Evolutionary conservation across 2,888 invertebrate species (phyloP), one percentile per base, ranked within the genome.

Genomic region (Napeogenes inachia): DNA sequence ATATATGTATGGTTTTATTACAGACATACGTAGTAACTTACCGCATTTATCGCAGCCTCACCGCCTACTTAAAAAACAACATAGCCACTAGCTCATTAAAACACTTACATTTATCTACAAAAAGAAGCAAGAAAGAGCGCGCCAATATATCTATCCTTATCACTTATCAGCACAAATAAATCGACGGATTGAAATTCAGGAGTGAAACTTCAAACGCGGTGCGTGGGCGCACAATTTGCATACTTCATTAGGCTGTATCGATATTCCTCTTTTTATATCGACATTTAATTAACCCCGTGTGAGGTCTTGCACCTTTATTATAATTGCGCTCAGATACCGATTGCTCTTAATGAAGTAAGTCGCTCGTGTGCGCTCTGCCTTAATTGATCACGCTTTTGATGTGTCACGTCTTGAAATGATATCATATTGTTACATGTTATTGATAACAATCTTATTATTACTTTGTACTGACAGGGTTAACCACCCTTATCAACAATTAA

Each of bases 271-370:
- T 71, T 68, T 57, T 63, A 67, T 66, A 72, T 71, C 70, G 73
- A 74, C 73, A 73, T 73, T 73, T 76, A 75, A 75, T 75, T 76
- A 74, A 74, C 67, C 68, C 59, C 71, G 77, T 72, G 78, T 78
- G 78, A 78, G 78, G 78, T 78, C 78, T 68, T 55, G 71, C 77
- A 72, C 77, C 75, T 73, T 71, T 65, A 71, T 69, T 72, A 68
- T 75, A 73, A 75, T 74, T 73, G 71, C 70, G 65, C 61, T 60
- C 61, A 54, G 72, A 70, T 73, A 70, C 70, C 56, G 70, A 66
- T 50, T 50, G 30, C 30, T 30, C 21, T 30, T 50, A 50, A 50
- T 50, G 50, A 47, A 47, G 47, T 47, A 42, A 42, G 42, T 42
- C 42, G 50, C 30, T 50, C 10, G 50, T 12, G 30, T 1, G 47